These are phyloP conservation scores for Drosophila sproati DNA, from an alignment of 1,140 invertebrate genomes.

Conservation along the genomic window DNA sequence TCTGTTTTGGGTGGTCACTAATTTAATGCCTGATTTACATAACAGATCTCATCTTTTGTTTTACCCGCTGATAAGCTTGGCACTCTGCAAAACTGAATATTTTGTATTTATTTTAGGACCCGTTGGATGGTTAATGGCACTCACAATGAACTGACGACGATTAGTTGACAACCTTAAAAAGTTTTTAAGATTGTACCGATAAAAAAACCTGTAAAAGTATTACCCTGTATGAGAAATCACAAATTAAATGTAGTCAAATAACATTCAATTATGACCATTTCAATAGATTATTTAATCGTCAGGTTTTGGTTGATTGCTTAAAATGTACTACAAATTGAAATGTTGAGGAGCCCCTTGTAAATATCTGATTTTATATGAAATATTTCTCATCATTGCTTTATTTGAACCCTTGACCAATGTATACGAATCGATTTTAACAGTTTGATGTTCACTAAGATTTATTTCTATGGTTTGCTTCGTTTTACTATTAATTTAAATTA, in stretches of 20 bases:
- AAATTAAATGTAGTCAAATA: neutral
- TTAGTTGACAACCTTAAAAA: slow-evolving; percentile 58
- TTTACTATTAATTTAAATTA: too few species aligned
- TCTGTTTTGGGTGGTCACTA: slow-evolving; percentile 65
- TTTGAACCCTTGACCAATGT: too few species aligned
- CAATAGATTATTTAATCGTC: neutral
- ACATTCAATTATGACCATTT: neutral
- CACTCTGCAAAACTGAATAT: slow-evolving; percentile 10
- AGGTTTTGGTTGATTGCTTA: neutral
- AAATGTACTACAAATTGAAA: neutral
- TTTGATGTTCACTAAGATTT: too few species aligned
- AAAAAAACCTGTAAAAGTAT: slow-evolving; percentile 10
- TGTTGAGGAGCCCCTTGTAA: too few species aligned
- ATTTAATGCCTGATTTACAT: slow-evolving; percentile 64
- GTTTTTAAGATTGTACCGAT: slow-evolving; percentile 39
- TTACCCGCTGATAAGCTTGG: slow-evolving; percentile 26
- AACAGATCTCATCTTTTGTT: slow-evolving; percentile 64
- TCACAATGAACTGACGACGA: slow-evolving; percentile 61
- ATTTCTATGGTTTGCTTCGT: too few species aligned
- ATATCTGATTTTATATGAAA: too few species aligned
- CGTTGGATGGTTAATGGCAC: slow-evolving; percentile 47
- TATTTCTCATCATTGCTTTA: too few species aligned
- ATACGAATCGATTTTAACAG: too few species aligned
- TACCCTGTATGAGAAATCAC: neutral
- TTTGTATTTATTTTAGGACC: slow-evolving; percentile 30